Percentiles rank a stretch among this genome's conserved stretches.
Conservation (phyloP, 2,797 vertebrate genomes). For the Hafferia zeledoni region DNA sequence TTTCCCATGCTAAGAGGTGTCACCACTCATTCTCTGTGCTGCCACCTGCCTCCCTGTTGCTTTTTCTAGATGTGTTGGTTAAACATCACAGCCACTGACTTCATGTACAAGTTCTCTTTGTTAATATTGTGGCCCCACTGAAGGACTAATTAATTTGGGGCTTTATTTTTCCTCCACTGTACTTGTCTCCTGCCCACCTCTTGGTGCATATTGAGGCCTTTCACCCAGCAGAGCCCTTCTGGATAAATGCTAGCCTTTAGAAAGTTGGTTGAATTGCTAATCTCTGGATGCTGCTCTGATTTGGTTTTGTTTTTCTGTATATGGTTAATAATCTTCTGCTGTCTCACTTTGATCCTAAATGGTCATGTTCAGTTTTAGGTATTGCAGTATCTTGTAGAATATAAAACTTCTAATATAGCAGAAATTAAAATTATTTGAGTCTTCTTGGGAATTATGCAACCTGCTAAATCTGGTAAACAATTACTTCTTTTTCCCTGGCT, state of each 20-base stretch:
- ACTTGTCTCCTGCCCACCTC: background rate
- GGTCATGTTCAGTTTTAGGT: background rate
- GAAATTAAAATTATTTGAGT: background rate
- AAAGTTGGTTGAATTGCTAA: background rate
- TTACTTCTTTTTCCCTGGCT: background rate
- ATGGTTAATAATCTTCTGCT: background rate
- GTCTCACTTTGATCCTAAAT: background rate
- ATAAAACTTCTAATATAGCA: background rate
- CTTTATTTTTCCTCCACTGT: background rate
- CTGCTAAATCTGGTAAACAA: slow-evolving; percentile 47
- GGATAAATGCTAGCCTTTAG: background rate
- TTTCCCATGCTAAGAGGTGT: background rate
- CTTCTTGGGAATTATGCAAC: slow-evolving; percentile 56
- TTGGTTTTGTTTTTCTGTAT: background rate
- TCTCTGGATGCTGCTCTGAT: background rate
- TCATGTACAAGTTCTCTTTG: background rate
- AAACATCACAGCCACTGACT: background rate
- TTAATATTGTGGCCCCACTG: background rate
- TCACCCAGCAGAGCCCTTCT: background rate
- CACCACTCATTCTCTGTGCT: background rate
- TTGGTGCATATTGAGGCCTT: background rate
- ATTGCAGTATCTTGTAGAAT: background rate
- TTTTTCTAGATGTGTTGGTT: background rate
- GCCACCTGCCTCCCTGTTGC: background rate
- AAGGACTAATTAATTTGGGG: background rate